Percentiles rank a stretch among this genome's conserved stretches.
phyloP scores from a whole-genome alignment of 2,113 vertebrate species.

The Hoplias malabaricus region DNA sequence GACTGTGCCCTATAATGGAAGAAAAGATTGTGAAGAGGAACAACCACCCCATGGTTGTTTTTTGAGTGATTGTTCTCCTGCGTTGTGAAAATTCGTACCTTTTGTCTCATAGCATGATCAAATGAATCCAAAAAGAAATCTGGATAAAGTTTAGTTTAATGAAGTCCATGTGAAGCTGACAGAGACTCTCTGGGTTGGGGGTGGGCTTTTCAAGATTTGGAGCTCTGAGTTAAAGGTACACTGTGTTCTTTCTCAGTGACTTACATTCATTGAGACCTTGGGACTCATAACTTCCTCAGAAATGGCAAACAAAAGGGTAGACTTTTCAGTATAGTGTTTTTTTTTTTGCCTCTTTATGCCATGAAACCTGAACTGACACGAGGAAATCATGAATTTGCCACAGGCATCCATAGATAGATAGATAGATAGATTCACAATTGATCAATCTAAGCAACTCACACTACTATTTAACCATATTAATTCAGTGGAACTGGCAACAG shows the following conservation, averaged over 20 bases:
- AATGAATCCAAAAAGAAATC: neutral
- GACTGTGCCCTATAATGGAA: too few species aligned
- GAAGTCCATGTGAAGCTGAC: constrained; percentile 2
- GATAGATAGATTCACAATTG: too few species aligned
- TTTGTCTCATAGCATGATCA: neutral
- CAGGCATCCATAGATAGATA: neutral
- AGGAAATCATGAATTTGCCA: neutral
- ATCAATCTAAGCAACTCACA: neutral
- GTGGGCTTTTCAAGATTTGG: neutral
- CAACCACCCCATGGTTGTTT: too few species aligned
- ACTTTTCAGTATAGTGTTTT: neutral
- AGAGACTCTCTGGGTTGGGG: neutral
- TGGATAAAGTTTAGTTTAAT: constrained; percentile 6
- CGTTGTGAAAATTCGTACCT: neutral
- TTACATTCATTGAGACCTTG: neutral
- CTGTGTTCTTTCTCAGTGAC: neutral
- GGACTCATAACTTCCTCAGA: neutral
- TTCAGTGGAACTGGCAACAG: too few species aligned
- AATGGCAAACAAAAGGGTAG: neutral
- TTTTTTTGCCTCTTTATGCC: neutral
- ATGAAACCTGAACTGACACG: too few species aligned
- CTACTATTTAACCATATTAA: too few species aligned
- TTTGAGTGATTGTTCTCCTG: neutral
- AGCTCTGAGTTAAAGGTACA: constrained; percentile 18
- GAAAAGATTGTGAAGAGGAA: too few species aligned